Evolutionary conservation across 1,140 invertebrate genomes (phyloP).

Genomic region (Neodiprion pinetum): DNA sequence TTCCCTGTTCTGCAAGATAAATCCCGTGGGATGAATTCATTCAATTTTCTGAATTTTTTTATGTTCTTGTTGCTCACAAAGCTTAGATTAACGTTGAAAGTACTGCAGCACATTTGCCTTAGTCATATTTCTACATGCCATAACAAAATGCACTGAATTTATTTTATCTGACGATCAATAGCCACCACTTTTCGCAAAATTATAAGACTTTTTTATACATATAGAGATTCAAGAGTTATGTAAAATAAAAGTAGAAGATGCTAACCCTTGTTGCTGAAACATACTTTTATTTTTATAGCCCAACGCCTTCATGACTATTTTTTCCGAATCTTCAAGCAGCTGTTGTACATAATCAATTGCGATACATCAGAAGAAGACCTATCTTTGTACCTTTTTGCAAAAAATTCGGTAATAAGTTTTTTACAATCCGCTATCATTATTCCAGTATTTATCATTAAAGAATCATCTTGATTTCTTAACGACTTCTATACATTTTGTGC

Average conservation of each 20-base stretch:
- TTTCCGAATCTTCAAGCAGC: not conserved
- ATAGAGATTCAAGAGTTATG: not conserved
- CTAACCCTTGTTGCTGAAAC: not conserved
- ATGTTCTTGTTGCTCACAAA: no score
- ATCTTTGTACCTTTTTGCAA: no score
- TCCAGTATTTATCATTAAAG: no score
- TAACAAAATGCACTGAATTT: no score
- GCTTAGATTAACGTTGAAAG: no score
- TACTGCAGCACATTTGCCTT: no score
- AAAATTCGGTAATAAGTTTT: no score
- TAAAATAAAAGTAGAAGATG: not conserved
- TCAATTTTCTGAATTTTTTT: no score
- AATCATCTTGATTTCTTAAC: no score
- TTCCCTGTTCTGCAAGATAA: not conserved
- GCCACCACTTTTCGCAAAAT: not conserved
- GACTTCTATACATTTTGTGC: no score
- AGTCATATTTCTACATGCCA: no score
- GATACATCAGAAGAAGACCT: not conserved
- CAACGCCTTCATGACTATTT: not conserved
- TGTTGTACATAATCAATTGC: not conserved
- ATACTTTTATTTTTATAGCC: not conserved
- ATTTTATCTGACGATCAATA: not conserved
- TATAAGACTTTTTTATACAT: not conserved
- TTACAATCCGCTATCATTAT: no score
- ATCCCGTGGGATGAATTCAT: not conserved